Percentiles rank a stretch among this genome's conserved stretches.
Evolutionary conservation across 2,113 vertebrate genomes (phyloP).

Genomic region (Butorides virescens): DNA sequence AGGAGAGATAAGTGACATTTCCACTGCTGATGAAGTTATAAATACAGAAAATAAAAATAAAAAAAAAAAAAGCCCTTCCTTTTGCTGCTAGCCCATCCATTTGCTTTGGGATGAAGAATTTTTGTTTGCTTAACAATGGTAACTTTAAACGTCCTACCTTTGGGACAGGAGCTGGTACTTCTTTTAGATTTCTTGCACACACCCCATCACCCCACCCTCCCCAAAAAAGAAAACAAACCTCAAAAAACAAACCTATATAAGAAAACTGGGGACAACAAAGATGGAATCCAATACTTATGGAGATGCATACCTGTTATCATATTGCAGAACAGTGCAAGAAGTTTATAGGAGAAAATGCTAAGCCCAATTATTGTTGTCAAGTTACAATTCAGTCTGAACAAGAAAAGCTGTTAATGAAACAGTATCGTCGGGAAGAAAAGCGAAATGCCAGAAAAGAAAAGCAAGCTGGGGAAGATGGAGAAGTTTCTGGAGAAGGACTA

Average conservation of each 20-base stretch:
- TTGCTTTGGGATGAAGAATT: not conserved
- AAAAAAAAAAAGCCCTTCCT: not conserved
- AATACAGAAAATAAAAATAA: not conserved
- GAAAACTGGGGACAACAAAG: not conserved
- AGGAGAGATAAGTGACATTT: not conserved
- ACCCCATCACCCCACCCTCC: too few relatives aligned
- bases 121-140: not conserved
- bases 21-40: not conserved
- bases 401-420: slow-evolving; percentile 92
- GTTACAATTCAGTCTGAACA: slow-evolving; percentile 96
- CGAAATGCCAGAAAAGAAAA: slow-evolving; percentile 86
- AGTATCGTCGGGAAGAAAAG: slow-evolving; percentile 91
- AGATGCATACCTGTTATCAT: not conserved
- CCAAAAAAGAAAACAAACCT: not conserved
- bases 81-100: not conserved
- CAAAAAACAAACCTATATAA: not conserved
- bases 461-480: slow-evolving; percentile 83
- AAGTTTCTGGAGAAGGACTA: slow-evolving; percentile 75
- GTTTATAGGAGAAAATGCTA: slow-evolving; percentile 77
- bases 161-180: not conserved
- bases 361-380: slow-evolving; percentile 91
- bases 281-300: not conserved
- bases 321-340: slow-evolving; percentile 76
- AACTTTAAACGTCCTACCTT: not conserved
- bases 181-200: not conserved